A percentile compares a stretch with the other conserved stretches of the same genome.
These are phyloP conservation scores for Malacoraja senta DNA, from an alignment of 2,797 vertebrate genomes.

Conservation along the genomic window DNA sequence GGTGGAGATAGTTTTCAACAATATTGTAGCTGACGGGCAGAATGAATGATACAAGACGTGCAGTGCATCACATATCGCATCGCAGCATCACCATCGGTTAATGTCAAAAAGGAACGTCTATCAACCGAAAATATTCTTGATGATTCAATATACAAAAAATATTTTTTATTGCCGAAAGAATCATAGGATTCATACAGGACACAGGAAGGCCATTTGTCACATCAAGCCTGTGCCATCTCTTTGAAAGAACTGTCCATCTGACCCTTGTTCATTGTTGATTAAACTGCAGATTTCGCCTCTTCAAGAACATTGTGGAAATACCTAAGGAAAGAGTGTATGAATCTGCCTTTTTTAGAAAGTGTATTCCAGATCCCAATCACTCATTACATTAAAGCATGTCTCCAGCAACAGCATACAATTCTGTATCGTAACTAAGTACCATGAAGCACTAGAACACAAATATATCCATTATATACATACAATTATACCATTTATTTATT, in stretches of 20 bases:
- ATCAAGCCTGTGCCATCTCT: not conserved
- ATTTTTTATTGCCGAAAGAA: not conserved
- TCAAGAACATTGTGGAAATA: not conserved
- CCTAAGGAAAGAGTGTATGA: not conserved
- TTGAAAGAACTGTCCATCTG: not conserved
- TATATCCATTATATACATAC: no score
- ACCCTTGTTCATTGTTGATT: not conserved
- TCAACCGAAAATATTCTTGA: not conserved
- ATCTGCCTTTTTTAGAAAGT: constrained; percentile 4
- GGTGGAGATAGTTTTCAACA: not conserved
- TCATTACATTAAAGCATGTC: not conserved
- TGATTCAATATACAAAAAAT: not conserved
- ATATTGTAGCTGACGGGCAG: constrained; percentile 26
- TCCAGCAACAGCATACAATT: no score
- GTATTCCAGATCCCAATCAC: not conserved
- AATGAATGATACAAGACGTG: not conserved
- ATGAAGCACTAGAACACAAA: no score
- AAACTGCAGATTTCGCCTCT: not conserved
- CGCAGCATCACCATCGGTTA: not conserved
- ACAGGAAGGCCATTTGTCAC: not conserved
- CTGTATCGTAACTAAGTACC: no score
- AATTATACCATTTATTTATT: no score
- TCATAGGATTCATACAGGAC: not conserved
- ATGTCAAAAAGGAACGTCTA: not conserved
- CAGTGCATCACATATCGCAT: not conserved